Conservation (phyloP, 2,113 vertebrate genomes). For the Neodontobutis hainanensis region DNA sequence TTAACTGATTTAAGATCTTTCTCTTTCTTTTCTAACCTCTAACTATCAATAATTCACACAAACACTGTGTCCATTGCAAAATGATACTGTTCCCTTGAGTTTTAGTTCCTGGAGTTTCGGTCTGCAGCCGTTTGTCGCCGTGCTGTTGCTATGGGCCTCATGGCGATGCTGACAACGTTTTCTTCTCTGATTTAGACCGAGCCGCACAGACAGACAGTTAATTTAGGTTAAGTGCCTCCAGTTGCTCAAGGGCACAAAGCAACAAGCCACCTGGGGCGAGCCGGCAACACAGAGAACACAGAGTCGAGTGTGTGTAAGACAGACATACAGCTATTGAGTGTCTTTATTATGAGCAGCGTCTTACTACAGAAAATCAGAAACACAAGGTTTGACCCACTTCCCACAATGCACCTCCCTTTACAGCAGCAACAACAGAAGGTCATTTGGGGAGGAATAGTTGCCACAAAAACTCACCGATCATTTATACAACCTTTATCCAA, state of each 20-base stretch:
- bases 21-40: too few relatives aligned
- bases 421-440: slow-evolving; percentile 42
- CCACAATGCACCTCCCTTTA: slow-evolving; percentile 39
- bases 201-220: slow-evolving; percentile 54
- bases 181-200: slow-evolving; percentile 45
- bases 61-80: too few relatives aligned
- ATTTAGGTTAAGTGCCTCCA: slow-evolving; percentile 75
- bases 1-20: too few relatives aligned
- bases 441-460: neutral
- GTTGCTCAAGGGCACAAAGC: slow-evolving; percentile 65
- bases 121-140: neutral
- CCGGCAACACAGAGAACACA: slow-evolving; percentile 10
- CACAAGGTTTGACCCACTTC: slow-evolving; percentile 53
- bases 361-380: slow-evolving; percentile 30
- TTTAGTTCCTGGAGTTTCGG: neutral
- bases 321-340: neutral
- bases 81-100: too few relatives aligned
- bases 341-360: slow-evolving; percentile 19
- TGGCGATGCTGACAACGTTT: slow-evolving; percentile 21
- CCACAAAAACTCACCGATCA: slow-evolving; percentile 12
- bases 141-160: slow-evolving; percentile 13
- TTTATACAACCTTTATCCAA: slow-evolving; percentile 22
- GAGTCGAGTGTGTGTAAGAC: slow-evolving; percentile 14
- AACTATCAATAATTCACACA: too few relatives aligned
- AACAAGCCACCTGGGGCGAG: slow-evolving; percentile 66